phyloP scores from a whole-genome alignment of 2,797 vertebrate species.

The Calcarius lapponicus region DNA sequence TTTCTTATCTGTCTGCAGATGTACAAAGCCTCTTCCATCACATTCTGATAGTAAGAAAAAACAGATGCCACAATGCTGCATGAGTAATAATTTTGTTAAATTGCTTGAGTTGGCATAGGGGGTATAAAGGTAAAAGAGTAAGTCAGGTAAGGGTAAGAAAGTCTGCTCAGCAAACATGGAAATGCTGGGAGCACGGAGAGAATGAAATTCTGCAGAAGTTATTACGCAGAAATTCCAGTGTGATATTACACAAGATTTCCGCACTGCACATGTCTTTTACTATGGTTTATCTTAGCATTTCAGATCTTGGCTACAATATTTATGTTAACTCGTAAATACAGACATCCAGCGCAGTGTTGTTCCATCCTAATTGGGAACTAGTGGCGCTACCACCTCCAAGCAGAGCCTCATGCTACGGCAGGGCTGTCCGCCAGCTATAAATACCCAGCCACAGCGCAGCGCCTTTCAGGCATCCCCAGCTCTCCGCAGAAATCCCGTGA shows the following conservation, averaged over 20 bases:
- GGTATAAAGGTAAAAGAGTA: background rate
- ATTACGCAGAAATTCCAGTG: background rate
- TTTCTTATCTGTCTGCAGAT: background rate
- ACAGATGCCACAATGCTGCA: background rate
- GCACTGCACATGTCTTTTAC: background rate
- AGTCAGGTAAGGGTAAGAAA: background rate
- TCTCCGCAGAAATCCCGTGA: background rate
- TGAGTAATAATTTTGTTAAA: background rate
- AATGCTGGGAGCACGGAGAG: background rate
- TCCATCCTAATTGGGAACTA: rapidly evolving
- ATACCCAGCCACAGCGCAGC: background rate
- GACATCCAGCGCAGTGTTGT: rapidly evolving
- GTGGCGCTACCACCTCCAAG: rapidly evolving
- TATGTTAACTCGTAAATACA: background rate
- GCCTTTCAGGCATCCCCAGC: background rate
- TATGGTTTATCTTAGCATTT: background rate
- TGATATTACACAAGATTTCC: background rate
- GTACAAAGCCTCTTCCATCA: background rate
- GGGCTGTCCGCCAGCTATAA: background rate
- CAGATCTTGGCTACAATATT: background rate
- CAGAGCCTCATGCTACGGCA: rapidly evolving
- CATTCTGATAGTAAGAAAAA: background rate
- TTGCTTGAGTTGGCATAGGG: rapidly evolving
- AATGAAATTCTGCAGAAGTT: background rate
- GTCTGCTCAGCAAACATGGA: background rate